These are phyloP conservation scores for Danionella dracula DNA, from an alignment of 2,797 vertebrate species.

Conservation along the genomic window DNA sequence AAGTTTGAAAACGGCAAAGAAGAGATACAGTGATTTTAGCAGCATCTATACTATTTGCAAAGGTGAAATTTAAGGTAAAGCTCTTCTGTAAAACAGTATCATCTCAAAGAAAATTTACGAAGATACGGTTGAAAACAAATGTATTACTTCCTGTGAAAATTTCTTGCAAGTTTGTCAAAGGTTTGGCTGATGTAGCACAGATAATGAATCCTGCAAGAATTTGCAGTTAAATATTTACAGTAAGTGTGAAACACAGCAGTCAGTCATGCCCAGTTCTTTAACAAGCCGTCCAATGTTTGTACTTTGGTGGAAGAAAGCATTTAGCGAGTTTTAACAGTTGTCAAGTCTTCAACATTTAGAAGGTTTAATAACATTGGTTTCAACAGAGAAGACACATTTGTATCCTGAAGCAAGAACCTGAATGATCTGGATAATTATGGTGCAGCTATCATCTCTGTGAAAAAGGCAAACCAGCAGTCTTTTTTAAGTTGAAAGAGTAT, in stretches of 20 bases:
- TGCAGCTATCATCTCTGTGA: constrained; percentile 5
- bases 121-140: too few species aligned
- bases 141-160: too few species aligned
- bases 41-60: too few species aligned
- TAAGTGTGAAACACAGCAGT: background rate
- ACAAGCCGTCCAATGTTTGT: background rate
- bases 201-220: too few species aligned
- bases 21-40: too few species aligned
- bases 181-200: too few species aligned
- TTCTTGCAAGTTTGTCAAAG: too few species aligned
- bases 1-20: too few species aligned
- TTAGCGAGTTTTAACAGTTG: constrained; percentile 5
- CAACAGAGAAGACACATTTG: constrained; percentile 3
- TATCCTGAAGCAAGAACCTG: constrained; percentile 20
- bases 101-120: too few species aligned
- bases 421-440: background rate
- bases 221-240: constrained; percentile 35
- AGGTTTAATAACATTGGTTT: background rate
- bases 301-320: background rate
- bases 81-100: too few species aligned
- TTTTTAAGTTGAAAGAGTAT: background rate
- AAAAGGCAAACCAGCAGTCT: constrained; percentile 25
- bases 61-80: too few species aligned
- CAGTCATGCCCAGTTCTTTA: background rate
- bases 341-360: background rate